phyloP scores from a whole-genome alignment of 2,888 invertebrate species.

The Polydrusus cervinus region DNA sequence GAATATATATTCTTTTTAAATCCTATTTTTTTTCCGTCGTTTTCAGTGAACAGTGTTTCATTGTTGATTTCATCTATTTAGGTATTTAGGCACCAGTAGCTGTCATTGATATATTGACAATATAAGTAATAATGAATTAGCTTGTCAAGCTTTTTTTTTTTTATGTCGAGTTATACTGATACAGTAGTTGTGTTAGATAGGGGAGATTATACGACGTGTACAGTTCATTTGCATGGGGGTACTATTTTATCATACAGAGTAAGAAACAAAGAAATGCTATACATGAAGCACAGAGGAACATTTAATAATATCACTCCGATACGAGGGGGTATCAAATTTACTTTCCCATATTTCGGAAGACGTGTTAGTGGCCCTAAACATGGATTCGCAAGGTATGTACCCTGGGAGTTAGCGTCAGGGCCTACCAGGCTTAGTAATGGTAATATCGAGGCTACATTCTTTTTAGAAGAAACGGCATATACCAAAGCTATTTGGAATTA shows the following conservation, averaged over 20 bases:
- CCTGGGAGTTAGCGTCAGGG: conserved; percentile 53
- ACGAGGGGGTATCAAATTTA: conserved; percentile 54
- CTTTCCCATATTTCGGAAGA: conserved; percentile 54
- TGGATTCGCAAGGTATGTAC: conserved; percentile 55
- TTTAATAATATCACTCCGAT: conserved; percentile 30
- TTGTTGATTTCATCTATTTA: too few relatives aligned
- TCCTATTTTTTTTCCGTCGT: too few relatives aligned
- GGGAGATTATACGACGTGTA: conserved; percentile 58
- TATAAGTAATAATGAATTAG: too few relatives aligned
- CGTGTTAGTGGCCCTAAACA: conserved; percentile 49
- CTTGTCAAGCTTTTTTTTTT: too few relatives aligned
- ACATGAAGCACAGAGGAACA: conserved; percentile 18
- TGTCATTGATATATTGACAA: too few relatives aligned
- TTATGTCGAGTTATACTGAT: neutral
- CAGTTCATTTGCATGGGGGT: conserved; percentile 56
- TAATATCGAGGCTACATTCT: conserved; percentile 52
- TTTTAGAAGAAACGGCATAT: conserved; percentile 45
- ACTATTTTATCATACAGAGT: conserved; percentile 58
- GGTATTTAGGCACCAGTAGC: too few relatives aligned
- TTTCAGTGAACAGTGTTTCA: too few relatives aligned
- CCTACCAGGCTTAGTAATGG: conserved; percentile 47
- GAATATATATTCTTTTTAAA: too few relatives aligned
- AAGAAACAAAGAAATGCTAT: conserved; percentile 54
- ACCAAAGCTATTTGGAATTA: conserved; percentile 56
- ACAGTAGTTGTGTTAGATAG: conserved; percentile 55